A percentile compares a stretch with the other conserved stretches of the same genome.
These are phyloP conservation scores for Trachelus iudaicus DNA, from an alignment of 2,888 invertebrate genomes.

Conservation along the genomic window DNA sequence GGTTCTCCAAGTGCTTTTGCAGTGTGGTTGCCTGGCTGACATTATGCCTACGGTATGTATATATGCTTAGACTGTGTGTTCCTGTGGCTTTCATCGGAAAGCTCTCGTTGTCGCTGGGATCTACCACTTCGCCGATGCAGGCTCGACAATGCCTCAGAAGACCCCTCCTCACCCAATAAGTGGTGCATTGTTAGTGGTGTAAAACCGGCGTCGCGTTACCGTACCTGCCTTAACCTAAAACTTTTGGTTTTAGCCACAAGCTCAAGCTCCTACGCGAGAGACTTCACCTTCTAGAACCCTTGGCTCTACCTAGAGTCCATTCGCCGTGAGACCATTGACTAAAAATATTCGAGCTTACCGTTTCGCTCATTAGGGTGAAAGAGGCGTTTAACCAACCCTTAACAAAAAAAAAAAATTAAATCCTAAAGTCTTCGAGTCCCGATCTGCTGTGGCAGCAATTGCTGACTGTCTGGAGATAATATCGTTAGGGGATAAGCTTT, in stretches of 20 bases:
- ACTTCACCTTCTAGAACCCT: background rate
- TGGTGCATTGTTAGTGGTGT: slow-evolving; percentile 29
- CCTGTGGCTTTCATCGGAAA: slow-evolving; percentile 16
- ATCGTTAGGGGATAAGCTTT: too few relatives aligned
- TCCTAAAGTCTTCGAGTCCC: too few relatives aligned
- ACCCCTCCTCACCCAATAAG: slow-evolving; percentile 25
- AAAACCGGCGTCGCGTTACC: slow-evolving; percentile 11
- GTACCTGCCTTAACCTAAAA: background rate
- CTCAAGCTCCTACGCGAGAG: background rate
- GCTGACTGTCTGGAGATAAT: too few relatives aligned
- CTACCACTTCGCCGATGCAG: background rate
- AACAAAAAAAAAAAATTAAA: background rate
- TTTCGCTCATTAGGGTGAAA: background rate
- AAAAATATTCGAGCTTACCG: background rate
- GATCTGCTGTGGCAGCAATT: too few relatives aligned
- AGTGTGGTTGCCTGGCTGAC: background rate
- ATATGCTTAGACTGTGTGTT: background rate
- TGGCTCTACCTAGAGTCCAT: background rate
- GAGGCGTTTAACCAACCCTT: background rate
- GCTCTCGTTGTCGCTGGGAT: slow-evolving; percentile 2
- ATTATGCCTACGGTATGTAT: background rate
- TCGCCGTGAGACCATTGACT: background rate
- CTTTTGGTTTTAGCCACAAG: background rate
- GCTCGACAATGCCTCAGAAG: slow-evolving; percentile 23
- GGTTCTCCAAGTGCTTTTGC: background rate